These are phyloP conservation scores for Stictocephala bisonia DNA, from an alignment of 2,888 invertebrate species.

Conservation along the genomic window DNA sequence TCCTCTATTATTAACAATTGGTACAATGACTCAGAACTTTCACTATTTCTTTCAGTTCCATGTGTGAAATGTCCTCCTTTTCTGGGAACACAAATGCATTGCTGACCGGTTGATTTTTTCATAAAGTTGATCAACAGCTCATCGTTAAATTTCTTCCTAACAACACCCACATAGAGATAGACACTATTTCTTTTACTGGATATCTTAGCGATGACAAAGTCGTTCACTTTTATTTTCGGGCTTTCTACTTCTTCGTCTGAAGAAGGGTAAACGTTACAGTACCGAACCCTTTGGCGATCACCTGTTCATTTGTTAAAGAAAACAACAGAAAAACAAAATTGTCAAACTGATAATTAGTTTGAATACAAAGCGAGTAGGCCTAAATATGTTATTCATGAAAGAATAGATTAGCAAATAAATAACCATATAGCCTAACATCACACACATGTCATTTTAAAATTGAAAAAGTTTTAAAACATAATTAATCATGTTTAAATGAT, in stretches of 20 bases:
- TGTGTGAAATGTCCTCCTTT: slow-evolving; percentile 33
- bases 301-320: slow-evolving; percentile 32
- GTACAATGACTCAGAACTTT: slow-evolving; percentile 17
- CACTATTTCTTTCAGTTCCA: slow-evolving; percentile 30
- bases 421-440: background rate
- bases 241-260: slow-evolving; percentile 26
- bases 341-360: background rate
- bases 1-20: slow-evolving; percentile 33
- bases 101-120: slow-evolving; percentile 33
- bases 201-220: slow-evolving; percentile 34
- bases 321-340: slow-evolving; percentile 22
- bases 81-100: slow-evolving; percentile 41
- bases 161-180: slow-evolving; percentile 30
- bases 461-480: background rate
- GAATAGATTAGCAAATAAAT: background rate
- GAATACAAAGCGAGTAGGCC: no score
- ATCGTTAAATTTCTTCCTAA: slow-evolving; percentile 36
- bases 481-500: background rate
- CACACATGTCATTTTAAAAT: background rate
- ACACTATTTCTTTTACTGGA: slow-evolving; percentile 25
- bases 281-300: background rate
- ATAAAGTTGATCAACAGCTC: slow-evolving; percentile 16
- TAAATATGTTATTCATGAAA: background rate
- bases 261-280: slow-evolving; percentile 15
- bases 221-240: slow-evolving; percentile 38